phyloP scores from a whole-genome alignment of 2,797 vertebrate species.

The Sebastiscus albofasciatus region DNA sequence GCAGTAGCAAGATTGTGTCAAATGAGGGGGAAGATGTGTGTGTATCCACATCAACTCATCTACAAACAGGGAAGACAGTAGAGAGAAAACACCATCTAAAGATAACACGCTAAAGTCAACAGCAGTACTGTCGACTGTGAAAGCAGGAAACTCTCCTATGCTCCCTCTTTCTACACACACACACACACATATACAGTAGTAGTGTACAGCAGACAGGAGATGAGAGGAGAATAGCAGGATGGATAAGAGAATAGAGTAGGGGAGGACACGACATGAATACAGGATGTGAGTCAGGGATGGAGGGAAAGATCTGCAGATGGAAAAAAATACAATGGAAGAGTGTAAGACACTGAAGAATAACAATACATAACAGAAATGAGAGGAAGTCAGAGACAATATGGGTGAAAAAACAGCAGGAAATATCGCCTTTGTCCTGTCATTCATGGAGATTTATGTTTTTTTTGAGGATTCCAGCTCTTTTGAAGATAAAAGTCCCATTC shows the following conservation, averaged over 20 bases:
- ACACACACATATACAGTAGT: not conserved
- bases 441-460: constrained; percentile 14
- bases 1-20: not conserved
- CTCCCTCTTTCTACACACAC: not conserved
- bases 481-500: not conserved
- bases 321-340: constrained; percentile 29
- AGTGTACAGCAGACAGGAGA: constrained; percentile 8
- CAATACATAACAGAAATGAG: constrained; percentile 4
- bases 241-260: constrained; percentile 44
- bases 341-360: constrained; percentile 29
- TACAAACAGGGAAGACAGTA: constrained; percentile 12
- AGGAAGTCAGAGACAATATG: constrained; percentile 49
- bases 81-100: constrained; percentile 30
- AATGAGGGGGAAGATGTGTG: not conserved
- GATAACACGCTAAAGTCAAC: constrained; percentile 59
- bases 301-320: constrained; percentile 45
- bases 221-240: constrained; percentile 62
- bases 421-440: constrained; percentile 1
- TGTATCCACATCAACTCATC: constrained; percentile 21
- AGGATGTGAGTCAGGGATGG: constrained; percentile 65
- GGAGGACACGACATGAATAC: constrained; percentile 34
- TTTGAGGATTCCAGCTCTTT: not conserved
- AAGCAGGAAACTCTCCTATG: constrained; percentile 54
- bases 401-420: constrained; percentile 11
- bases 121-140: constrained; percentile 34